Evolutionary conservation across 2,888 invertebrate species (phyloP), one percentile per base, ranked within the genome.

Genomic region (Tryphoninae sp.): DNA sequence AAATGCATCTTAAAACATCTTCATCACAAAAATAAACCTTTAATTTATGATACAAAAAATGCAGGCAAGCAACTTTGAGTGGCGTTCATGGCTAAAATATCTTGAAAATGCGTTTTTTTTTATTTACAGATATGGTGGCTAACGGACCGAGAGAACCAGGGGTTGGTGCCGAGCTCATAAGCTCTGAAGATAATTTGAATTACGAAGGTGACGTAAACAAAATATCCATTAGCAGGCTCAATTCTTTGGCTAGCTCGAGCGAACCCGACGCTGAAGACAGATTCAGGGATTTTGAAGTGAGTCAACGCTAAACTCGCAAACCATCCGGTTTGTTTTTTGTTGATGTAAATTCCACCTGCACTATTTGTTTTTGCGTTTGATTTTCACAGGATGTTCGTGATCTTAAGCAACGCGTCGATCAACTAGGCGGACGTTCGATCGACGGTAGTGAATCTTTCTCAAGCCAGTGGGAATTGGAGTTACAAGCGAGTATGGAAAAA

Each of bases 401-500:
- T 85, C 91, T 96, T 9, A 94, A 95, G 82, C 93, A 95, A 91
- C 94, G 95, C 81, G 95, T 96, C 0, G 94, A 96, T 89, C 95
- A 96, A 87, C 92, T 96, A 33, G 95, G 96, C 0, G 93, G 95
- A 2, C 94, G 96, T 83, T 96, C 96, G 0, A 95, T 96, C 16
- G 96, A 96, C 88, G 95, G 95, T 22, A 94, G 94, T 72, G 96
- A 95, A 85, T 92, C 93, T 67, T 94, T 95, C 0, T 94, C 94
- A 82, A 95, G 95, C 2, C 95, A 95, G 1, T 96, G 96, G 96
- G 96, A 96, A 81, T 93, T 94, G 45, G 96, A 96, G 88, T 90
- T 96, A 7, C 96, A 96, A 89, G 95, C 95, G 67, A 96, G 96
- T 0, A 95, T 96, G n/a, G 95, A 96, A 87, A 96, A 96, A 87